These are phyloP conservation scores for Neodiprion virginianus DNA, from an alignment of 1,140 invertebrate genomes.

Conservation along the genomic window DNA sequence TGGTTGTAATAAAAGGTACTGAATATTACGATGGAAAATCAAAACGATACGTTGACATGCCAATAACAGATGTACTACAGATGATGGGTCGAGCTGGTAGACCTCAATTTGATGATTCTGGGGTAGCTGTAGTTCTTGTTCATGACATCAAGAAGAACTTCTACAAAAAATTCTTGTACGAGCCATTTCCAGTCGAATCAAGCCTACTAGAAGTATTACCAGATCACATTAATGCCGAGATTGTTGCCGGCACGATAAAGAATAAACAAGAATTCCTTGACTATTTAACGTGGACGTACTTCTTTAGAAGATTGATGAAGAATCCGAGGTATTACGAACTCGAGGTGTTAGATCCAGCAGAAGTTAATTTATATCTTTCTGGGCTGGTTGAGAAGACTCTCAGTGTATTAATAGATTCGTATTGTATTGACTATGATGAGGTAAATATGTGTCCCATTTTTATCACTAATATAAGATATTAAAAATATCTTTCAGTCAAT, in stretches of 20 bases:
- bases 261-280: slow-evolving; percentile 94
- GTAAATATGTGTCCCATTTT: slow-evolving; percentile 39
- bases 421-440: slow-evolving; percentile 76
- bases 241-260: slow-evolving; percentile 91
- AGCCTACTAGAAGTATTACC: slow-evolving; percentile 88
- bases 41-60: slow-evolving; percentile 98
- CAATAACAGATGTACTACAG: slow-evolving; percentile 97
- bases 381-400: slow-evolving; percentile 81
- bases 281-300: slow-evolving; percentile 99
- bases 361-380: slow-evolving; percentile 78
- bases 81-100: slow-evolving; percentile 99
- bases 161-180: slow-evolving; percentile 99
- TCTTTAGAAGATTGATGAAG: slow-evolving; percentile 90
- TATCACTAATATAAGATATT: neutral
- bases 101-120: slow-evolving; percentile 94
- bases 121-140: slow-evolving; percentile 95
- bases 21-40: slow-evolving; percentile 98
- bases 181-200: slow-evolving; percentile 99
- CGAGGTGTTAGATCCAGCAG: slow-evolving; percentile 75
- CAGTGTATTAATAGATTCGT: slow-evolving; percentile 73
- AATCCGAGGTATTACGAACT: slow-evolving; percentile 95
- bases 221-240: slow-evolving; percentile 98
- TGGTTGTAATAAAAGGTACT: slow-evolving; percentile 86
- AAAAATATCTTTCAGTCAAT: slow-evolving; percentile 1
- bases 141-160: slow-evolving; percentile 99